These are phyloP conservation scores for Antheraea pernyi DNA, from an alignment of 1,140 invertebrate genomes.

Conservation along the genomic window DNA sequence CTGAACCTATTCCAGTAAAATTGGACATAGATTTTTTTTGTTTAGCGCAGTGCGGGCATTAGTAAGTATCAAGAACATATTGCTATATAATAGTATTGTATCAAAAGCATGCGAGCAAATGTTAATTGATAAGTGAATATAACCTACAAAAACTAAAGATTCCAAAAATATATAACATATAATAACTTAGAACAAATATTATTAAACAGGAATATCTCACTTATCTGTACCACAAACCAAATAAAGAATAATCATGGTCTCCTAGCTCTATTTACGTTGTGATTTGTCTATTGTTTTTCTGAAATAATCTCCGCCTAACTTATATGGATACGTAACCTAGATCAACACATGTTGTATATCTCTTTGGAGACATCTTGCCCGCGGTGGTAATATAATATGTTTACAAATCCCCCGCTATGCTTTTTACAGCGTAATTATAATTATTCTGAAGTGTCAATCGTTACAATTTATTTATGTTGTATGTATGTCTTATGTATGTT, in stretches of 20 bases:
- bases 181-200: neutral
- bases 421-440: neutral
- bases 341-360: slow-evolving; percentile 18
- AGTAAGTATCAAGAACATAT: too few relatives aligned
- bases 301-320: slow-evolving; percentile 12
- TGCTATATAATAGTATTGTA: too few relatives aligned
- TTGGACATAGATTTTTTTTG: too few relatives aligned
- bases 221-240: neutral
- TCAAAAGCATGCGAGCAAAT: too few relatives aligned
- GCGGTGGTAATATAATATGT: neutral
- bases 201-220: neutral
- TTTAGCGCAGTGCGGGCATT: too few relatives aligned
- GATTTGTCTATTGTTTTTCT: slow-evolving; percentile 18
- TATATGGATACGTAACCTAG: slow-evolving; percentile 26
- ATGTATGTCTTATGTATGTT: too few relatives aligned
- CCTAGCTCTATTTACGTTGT: neutral
- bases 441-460: neutral
- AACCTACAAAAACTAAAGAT: too few relatives aligned
- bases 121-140: too few relatives aligned
- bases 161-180: too few relatives aligned
- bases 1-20: too few relatives aligned
- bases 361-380: neutral
- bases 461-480: neutral
- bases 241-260: neutral
- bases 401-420: neutral